Evolutionary conservation across 1,140 invertebrate species (phyloP).

Genomic region (Drosophila nigromelanica): DNA sequence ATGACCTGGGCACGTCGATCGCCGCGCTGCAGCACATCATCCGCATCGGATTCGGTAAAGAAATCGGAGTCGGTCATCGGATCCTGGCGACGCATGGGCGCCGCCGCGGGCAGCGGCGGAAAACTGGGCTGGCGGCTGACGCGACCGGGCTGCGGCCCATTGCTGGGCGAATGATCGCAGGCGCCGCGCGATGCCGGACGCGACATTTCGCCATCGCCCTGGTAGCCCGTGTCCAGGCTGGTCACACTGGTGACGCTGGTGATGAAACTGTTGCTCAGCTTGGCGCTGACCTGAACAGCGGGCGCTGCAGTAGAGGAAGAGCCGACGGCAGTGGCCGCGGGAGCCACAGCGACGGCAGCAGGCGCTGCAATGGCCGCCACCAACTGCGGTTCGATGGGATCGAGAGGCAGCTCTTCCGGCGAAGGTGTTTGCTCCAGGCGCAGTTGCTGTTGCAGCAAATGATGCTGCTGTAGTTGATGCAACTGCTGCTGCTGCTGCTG

Average conservation of each 20-base stretch:
- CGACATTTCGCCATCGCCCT: slow-evolving; percentile 93
- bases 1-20: slow-evolving; percentile 91
- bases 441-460: slow-evolving; percentile 64
- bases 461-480: slow-evolving; percentile 48
- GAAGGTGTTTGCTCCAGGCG: slow-evolving; percentile 91
- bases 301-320: background rate
- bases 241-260: slow-evolving; percentile 94
- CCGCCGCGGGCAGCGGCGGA: slow-evolving; percentile 58
- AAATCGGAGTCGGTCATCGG: slow-evolving; percentile 95
- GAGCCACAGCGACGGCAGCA: slow-evolving; percentile 17
- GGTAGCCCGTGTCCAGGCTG: slow-evolving; percentile 93
- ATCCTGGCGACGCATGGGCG: slow-evolving; percentile 86
- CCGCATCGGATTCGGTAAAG: slow-evolving; percentile 94
- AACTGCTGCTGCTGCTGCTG: slow-evolving; percentile 45
- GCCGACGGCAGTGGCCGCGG: background rate
- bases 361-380: slow-evolving; percentile 66
- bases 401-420: slow-evolving; percentile 91
- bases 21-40: slow-evolving; percentile 89
- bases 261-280: slow-evolving; percentile 88
- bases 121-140: slow-evolving; percentile 78
- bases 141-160: slow-evolving; percentile 66
- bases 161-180: slow-evolving; percentile 87
- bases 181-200: slow-evolving; percentile 90
- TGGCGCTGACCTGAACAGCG: slow-evolving; percentile 75
- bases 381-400: slow-evolving; percentile 86